Conservation (phyloP, 2,113 vertebrate species). For the Hassar affinis region DNA sequence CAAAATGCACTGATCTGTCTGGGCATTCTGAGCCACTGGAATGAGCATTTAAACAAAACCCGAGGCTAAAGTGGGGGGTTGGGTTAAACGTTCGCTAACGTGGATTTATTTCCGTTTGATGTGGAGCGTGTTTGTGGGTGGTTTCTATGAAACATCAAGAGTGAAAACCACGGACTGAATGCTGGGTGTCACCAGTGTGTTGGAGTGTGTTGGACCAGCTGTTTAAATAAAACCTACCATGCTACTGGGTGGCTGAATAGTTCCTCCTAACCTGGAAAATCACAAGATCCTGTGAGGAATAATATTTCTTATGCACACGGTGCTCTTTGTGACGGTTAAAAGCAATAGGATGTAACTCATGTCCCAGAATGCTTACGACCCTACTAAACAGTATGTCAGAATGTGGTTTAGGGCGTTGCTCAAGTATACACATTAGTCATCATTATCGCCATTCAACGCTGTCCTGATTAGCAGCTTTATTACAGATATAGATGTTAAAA, state of each 20-base stretch:
- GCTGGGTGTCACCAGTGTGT: conserved; percentile 64
- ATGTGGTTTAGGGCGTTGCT: neutral
- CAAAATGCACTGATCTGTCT: neutral
- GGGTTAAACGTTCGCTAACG: conserved; percentile 60
- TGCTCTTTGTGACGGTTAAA: neutral
- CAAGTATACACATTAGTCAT: neutral
- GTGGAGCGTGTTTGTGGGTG: conserved; percentile 60
- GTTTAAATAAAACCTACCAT: conserved; percentile 55
- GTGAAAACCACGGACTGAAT: conserved; percentile 42
- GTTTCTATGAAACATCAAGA: conserved; percentile 63
- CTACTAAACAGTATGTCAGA: neutral
- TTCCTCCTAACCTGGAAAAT: conserved; percentile 27
- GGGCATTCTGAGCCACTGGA: conserved; percentile 1
- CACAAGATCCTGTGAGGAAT: neutral
- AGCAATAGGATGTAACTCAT: neutral
- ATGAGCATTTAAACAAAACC: neutral
- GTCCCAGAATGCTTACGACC: neutral
- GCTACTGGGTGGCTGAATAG: neutral
- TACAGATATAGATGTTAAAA: neutral
- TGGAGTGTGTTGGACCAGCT: conserved; percentile 59
- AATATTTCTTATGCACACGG: neutral
- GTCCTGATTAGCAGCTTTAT: neutral
- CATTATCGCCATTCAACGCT: neutral
- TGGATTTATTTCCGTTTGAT: conserved; percentile 21
- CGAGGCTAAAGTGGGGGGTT: conserved; percentile 48